Base-by-base conservation (phyloP, 1,140 invertebrate genomes). In the Papilio xuthus region DNA sequence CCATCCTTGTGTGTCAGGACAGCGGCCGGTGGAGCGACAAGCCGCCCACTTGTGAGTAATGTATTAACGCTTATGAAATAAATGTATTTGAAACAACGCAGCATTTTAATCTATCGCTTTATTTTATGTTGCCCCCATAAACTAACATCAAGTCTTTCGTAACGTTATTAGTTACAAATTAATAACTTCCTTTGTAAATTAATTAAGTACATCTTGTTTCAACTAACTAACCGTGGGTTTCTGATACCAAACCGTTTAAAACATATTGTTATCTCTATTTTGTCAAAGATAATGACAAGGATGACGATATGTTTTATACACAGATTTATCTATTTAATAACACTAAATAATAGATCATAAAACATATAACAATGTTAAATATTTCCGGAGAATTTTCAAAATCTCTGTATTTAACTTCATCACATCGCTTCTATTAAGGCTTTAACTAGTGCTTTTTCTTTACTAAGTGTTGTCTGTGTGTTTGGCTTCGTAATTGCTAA, bases 21-120 rank as follows among this genome's bases (percentile, higher is more conserved):
- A 98, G 96, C 92, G 97, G 97, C 26, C 94, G 97, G 75, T 99
- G 98, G 98, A 97, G 97, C 44, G 96, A 97, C 79, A 95, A 96
- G 42, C 93, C 97, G 26, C 97, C 98, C 28, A 97, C 97, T 92
- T 98, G 98, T 96, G 93, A 95, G 95, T 95, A 79, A 81, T 70
- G 70, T 44, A 44, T 26, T 47, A 18, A 42, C 56, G 77, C 20
- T 53, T 77, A 73, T 74, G 60, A 53, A 81, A 81, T 79, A 53
- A 72, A 69, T 60, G 53, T 76, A 44, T 76, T 76, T 60, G 15
- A 76, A 76, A 76, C 10, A 23, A 76, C n/a, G 71, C 56, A 56
- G 56, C 74, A 63, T 76, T 76, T 76, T 42, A 76, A 76, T 76
- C 32, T 63, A 67, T 67, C 15, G 60, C 60, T 67, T 67, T 67